phyloP scores from a whole-genome alignment of 2,797 vertebrate species.

The Enteromius mattozi region DNA sequence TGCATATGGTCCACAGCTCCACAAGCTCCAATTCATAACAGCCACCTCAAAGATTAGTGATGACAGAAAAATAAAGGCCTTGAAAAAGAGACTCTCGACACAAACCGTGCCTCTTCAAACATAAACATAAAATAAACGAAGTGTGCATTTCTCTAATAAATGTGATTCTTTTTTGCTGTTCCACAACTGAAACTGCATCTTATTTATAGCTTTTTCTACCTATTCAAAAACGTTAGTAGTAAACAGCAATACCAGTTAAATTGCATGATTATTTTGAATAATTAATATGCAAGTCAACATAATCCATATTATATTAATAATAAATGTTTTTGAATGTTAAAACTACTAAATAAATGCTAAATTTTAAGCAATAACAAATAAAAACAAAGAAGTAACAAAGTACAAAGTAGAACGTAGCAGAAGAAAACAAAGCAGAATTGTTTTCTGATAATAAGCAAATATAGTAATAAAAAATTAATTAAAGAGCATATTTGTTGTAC shows the following conservation, averaged over 20 bases:
- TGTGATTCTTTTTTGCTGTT: not conserved
- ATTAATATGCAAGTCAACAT: not conserved
- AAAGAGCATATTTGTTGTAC: not conserved
- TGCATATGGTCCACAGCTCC: constrained; percentile 30
- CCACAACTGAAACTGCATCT: not conserved
- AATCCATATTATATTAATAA: not conserved
- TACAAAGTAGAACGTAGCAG: no score
- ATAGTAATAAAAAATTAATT: not conserved
- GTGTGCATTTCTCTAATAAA: constrained; percentile 8
- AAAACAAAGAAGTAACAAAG: not conserved
- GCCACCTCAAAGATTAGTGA: constrained; percentile 10
- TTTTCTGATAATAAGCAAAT: not conserved
- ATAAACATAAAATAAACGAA: constrained; percentile 12
- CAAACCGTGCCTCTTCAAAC: constrained; percentile 6
- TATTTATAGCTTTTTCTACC: not conserved
- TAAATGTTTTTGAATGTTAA: not conserved
- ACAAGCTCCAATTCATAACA: constrained; percentile 16
- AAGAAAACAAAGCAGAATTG: no score
- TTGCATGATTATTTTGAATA: not conserved
- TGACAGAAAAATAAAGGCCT: constrained; percentile 13
- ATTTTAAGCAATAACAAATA: not conserved
- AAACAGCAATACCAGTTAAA: not conserved
- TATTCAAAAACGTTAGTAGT: not conserved
- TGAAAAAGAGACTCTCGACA: not conserved
- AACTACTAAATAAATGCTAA: not conserved